Evolutionary conservation across 2,888 invertebrate species (phyloP), one percentile per base, ranked within the genome.

Genomic region (Drosophila nigritarsus): DNA sequence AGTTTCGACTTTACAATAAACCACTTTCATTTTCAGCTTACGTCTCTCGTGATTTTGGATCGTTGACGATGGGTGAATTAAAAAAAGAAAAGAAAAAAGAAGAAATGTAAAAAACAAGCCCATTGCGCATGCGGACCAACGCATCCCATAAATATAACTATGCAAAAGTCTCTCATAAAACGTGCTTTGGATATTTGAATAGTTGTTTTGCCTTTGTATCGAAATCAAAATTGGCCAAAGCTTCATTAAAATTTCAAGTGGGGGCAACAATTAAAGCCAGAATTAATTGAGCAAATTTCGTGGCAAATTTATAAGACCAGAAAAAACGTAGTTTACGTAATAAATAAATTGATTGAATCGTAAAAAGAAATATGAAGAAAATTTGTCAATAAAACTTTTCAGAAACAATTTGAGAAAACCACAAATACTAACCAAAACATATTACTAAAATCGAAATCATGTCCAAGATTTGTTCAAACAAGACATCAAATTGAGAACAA

Each of bases 21-120:
- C 84, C 73, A 87, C 85, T 85, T 85, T 85, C 85, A 83, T 87
- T 87, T 85, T 85, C 75, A 75, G 80, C 59, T 36, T 40, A 20
- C 65, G 65, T 64, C 38, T 49, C 29, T 49, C 29, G 63, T 62
- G 69, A 42, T 53, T 65, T 76, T 55, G 66, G 54, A 62, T 62
- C 32, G 42, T 18, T 24, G 29, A 29, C 20, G 20, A 20, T 51
- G 38, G 13, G 3, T 34, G 20, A 30, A 29, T 3, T 20, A 8
- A 20, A 27, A 20, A 15, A 13, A 18, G 20, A 11, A 55, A 38
- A 18, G 34, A 20, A 20, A 30, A 24, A 1, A n/a, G 0, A 49
- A 38, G 27, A 27, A 13, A 7, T 4, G 1, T 9, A 30, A 61
- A 71, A 63, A 65, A 79, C 72, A 65, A 71, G 59, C 72, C 67